These are phyloP conservation scores for Drosophila sordidula DNA, from an alignment of 2,888 invertebrate species.

Conservation along the genomic window DNA sequence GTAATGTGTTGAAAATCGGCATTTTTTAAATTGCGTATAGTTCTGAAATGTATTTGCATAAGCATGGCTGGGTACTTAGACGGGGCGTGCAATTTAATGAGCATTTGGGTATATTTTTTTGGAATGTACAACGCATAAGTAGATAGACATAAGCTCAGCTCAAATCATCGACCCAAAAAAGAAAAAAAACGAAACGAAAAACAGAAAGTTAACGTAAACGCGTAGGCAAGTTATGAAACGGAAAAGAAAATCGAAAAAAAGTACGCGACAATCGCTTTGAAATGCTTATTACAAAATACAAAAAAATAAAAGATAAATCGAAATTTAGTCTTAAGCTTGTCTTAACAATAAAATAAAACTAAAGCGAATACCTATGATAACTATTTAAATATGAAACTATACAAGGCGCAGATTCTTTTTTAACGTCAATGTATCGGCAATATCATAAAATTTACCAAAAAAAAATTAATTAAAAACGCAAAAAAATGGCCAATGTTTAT, in stretches of 20 bases:
- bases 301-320: conserved; percentile 35
- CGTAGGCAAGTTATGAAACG: conserved; percentile 71
- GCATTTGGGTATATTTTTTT: conserved; percentile 76
- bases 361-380: conserved; percentile 46
- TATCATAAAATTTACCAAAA: conserved; percentile 61
- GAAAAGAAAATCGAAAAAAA: conserved; percentile 36
- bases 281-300: conserved; percentile 65
- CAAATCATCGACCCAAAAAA: conserved; percentile 53
- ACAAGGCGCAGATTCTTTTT: conserved; percentile 57
- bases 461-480: conserved; percentile 1
- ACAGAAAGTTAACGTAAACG: conserved; percentile 63
- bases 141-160: conserved; percentile 69
- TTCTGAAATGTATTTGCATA: conserved; percentile 45
- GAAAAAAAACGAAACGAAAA: conserved; percentile 3
- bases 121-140: conserved; percentile 63
- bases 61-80: conserved; percentile 46
- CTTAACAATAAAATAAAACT: conserved; percentile 25
- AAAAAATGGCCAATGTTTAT: conserved; percentile 66
- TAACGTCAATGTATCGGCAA: conserved; percentile 42
- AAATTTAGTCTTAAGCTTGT: conserved; percentile 58
- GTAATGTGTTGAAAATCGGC: conserved; percentile 42
- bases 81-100: conserved; percentile 59
- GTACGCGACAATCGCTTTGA: conserved; percentile 78
- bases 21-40: conserved; percentile 48
- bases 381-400: conserved; percentile 72